Percentiles rank a stretch among this genome's conserved stretches.
Conservation (phyloP, 2,888 invertebrate genomes). For the Glyphotaelius pellucidus region DNA sequence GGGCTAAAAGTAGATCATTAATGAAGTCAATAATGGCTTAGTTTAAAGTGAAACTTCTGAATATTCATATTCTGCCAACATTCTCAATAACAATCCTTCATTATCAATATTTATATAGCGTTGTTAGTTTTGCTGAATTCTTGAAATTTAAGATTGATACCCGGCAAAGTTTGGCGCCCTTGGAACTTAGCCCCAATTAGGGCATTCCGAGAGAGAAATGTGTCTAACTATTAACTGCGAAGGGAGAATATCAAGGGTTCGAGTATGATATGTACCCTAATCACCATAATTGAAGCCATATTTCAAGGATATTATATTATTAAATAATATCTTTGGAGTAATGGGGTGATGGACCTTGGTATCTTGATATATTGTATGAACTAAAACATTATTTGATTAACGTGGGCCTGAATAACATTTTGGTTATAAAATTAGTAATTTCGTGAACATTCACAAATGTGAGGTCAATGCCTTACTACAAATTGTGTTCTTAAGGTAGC, state of each 20-base stretch:
- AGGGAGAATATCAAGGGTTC: background rate
- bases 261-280: background rate
- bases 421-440: background rate
- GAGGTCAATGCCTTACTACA: background rate
- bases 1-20: too few relatives aligned
- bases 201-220: background rate
- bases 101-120: conserved; percentile 1
- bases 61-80: background rate
- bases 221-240: background rate
- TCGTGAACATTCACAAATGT: background rate
- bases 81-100: background rate
- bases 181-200: background rate
- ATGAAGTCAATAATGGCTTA: background rate
- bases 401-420: background rate
- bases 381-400: background rate
- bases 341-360: background rate
- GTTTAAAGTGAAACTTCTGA: background rate
- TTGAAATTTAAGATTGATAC: conserved; percentile 22
- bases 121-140: background rate
- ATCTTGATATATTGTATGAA: background rate
- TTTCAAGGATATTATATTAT: background rate
- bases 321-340: background rate
- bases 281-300: conserved; percentile 2
- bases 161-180: background rate
- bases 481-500: background rate